phyloP scores from a whole-genome alignment of 2,888 invertebrate genomes.

The Leptogaster cylindrica region DNA sequence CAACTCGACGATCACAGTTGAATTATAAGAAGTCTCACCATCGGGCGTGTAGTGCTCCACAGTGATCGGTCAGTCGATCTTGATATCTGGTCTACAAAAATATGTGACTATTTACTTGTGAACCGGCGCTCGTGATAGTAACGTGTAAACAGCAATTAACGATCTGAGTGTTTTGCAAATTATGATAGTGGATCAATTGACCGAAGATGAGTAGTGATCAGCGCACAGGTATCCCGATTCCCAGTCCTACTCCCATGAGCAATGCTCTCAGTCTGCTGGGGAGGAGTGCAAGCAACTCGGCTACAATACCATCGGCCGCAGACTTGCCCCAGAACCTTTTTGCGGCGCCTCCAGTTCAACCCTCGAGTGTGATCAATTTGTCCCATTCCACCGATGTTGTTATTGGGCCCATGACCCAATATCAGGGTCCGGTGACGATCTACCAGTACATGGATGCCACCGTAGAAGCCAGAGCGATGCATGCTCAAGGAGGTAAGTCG shows the following conservation, averaged over 20 bases:
- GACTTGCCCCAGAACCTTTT: slow-evolving; percentile 54
- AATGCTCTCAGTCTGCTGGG: slow-evolving; percentile 53
- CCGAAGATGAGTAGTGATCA: slow-evolving; percentile 17
- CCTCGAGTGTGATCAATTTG: slow-evolving; percentile 61
- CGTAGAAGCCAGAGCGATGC: slow-evolving; percentile 57
- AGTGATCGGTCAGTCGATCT: too few species aligned
- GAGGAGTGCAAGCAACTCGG: slow-evolving; percentile 50
- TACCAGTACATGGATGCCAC: slow-evolving; percentile 62
- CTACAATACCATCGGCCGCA: slow-evolving; percentile 50
- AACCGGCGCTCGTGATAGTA: too few species aligned
- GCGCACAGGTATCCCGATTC: slow-evolving; percentile 49
- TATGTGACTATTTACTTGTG: too few species aligned
- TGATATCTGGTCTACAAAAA: too few species aligned
- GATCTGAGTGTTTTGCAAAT: not conserved
- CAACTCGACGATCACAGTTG: too few species aligned
- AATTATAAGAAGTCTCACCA: too few species aligned
- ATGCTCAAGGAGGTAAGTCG: slow-evolving; percentile 56
- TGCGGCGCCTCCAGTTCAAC: slow-evolving; percentile 55
- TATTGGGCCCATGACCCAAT: slow-evolving; percentile 65
- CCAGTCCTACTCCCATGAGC: slow-evolving; percentile 49
- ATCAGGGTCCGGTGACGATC: slow-evolving; percentile 65
- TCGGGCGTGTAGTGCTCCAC: too few species aligned
- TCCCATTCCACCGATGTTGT: slow-evolving; percentile 64
- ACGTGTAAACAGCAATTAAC: too few species aligned
- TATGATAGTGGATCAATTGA: not conserved